phyloP scores from a whole-genome alignment of 2,888 invertebrate species.

The Drosophila ustulata region DNA sequence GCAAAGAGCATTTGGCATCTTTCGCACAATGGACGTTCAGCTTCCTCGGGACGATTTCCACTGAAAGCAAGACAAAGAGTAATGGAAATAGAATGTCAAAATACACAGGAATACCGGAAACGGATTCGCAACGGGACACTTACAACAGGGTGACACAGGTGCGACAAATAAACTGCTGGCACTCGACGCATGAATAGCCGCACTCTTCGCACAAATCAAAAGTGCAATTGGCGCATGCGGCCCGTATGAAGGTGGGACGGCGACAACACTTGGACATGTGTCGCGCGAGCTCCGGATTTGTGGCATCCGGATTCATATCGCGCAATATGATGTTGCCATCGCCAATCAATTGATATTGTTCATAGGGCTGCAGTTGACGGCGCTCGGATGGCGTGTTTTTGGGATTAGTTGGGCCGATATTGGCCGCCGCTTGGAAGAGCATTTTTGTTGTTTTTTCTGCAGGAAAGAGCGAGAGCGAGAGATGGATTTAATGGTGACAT shows the following conservation, averaged over 20 bases:
- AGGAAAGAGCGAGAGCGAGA: background rate
- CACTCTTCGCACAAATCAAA: conserved; percentile 78
- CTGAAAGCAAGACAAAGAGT: conserved; percentile 41
- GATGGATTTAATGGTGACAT: background rate
- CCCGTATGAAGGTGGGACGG: conserved; percentile 64
- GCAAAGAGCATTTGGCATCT: conserved; percentile 65
- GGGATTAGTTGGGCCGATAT: background rate
- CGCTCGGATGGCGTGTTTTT: background rate
- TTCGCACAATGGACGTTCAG: conserved; percentile 73
- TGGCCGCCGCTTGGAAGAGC: conserved; percentile 68
- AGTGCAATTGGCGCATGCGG: conserved; percentile 67
- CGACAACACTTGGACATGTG: conserved; percentile 63
- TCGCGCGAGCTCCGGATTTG: conserved; percentile 56
- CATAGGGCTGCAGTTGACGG: conserved; percentile 4
- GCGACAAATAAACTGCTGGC: conserved; percentile 72
- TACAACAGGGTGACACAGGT: conserved; percentile 78
- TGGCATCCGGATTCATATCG: conserved; percentile 48
- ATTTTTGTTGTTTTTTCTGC: conserved; percentile 74
- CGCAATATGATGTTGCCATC: conserved; percentile 73
- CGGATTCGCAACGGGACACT: conserved; percentile 39
- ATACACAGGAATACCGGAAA: no score
- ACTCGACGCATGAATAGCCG: conserved; percentile 78
- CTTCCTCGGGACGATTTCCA: conserved; percentile 62
- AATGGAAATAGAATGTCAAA: background rate
- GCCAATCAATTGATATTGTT: conserved; percentile 66